A percentile compares a stretch with the other conserved stretches of the same genome.
Evolutionary conservation across 2,797 vertebrate genomes (phyloP).

Genomic region (Lophotriccus pileatus): DNA sequence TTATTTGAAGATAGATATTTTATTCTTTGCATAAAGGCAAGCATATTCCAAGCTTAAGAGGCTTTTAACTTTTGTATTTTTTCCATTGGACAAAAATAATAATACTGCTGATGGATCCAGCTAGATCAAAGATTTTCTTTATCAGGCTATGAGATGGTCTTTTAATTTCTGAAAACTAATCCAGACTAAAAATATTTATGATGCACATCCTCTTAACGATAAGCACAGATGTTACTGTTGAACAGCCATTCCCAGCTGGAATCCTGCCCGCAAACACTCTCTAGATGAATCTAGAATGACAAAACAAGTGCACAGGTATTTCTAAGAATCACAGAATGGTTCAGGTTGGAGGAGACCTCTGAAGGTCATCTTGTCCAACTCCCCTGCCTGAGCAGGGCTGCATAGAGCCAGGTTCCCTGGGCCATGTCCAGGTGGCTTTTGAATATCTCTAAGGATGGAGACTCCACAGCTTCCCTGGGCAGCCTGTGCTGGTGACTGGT

Average conservation of each 20-base stretch:
- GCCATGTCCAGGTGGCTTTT: fast-evolving
- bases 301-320: neutral
- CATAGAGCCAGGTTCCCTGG: neutral
- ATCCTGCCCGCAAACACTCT: neutral
- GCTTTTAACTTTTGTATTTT: neutral
- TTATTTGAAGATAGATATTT: neutral
- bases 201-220: neutral
- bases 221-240: neutral
- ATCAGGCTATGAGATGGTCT: neutral
- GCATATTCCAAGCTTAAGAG: neutral
- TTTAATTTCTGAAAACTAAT: neutral
- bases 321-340: neutral
- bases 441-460: neutral
- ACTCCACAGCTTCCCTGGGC: neutral
- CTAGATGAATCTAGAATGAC: neutral
- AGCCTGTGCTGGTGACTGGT: neutral
- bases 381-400: neutral
- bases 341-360: neutral
- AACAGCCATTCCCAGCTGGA: neutral
- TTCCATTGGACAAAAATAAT: neutral
- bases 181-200: neutral
- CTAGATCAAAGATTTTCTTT: neutral
- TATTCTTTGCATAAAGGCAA: neutral
- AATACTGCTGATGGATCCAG: neutral
- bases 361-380: neutral